phyloP scores from a whole-genome alignment of 2,888 invertebrate species.

The Pseudococcus longispinus region DNA sequence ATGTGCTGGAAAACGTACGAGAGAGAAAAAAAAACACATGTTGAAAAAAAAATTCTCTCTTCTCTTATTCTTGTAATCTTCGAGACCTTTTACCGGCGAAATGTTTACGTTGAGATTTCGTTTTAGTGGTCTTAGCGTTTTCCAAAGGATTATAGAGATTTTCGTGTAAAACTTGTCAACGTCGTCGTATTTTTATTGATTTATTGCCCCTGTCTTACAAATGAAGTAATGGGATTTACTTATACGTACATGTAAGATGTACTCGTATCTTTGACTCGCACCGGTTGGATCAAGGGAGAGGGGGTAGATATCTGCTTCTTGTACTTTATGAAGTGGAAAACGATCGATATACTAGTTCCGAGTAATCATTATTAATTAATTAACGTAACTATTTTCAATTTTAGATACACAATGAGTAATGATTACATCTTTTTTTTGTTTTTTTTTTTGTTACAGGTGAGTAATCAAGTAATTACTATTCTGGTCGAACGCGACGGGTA shows the following conservation, averaged over 20 bases:
- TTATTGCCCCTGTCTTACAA: background rate
- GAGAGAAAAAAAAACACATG: slow-evolving; percentile 2
- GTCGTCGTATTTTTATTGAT: slow-evolving; percentile 32
- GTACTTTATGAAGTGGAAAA: background rate
- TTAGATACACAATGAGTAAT: background rate
- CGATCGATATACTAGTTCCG: background rate
- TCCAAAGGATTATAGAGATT: slow-evolving; percentile 29
- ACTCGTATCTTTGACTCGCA: background rate
- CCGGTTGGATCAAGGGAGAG: too few species aligned
- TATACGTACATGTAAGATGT: background rate
- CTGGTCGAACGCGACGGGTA: background rate
- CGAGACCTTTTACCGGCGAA: slow-evolving; percentile 12
- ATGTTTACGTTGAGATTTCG: slow-evolving; percentile 38
- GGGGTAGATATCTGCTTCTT: background rate
- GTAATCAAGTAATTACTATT: background rate
- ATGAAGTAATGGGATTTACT: slow-evolving; percentile 11
- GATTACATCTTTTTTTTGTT: background rate
- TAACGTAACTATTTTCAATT: background rate
- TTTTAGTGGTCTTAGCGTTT: slow-evolving; percentile 4
- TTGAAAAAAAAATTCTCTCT: background rate
- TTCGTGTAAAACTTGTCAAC: slow-evolving; percentile 28
- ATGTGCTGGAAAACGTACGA: background rate
- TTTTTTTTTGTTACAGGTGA: slow-evolving; percentile 26
- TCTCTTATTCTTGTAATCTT: background rate
- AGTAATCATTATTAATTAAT: background rate